Evolutionary conservation across 2,113 vertebrate genomes (phyloP).

Genomic region (Apteryx owenii): DNA sequence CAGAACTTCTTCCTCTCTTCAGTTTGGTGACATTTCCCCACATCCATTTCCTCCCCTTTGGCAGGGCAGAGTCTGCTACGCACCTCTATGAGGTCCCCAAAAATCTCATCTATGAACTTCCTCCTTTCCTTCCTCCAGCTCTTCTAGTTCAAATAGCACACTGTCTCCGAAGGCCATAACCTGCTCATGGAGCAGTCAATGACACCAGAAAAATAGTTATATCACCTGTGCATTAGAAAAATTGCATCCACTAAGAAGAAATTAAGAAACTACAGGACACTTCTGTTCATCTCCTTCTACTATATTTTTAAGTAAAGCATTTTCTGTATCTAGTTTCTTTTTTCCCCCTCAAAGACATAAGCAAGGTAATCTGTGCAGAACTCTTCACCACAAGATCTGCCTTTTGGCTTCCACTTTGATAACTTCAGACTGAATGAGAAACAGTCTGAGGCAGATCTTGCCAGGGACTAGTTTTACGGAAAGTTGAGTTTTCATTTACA

Average conservation of each 20-base stretch:
- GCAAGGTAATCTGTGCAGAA: neutral
- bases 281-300: neutral
- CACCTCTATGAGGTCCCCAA: neutral
- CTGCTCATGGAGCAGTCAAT: neutral
- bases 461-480: too few species aligned
- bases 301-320: neutral
- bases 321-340: neutral
- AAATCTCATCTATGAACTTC: neutral
- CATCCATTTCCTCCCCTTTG: neutral
- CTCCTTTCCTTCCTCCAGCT: neutral
- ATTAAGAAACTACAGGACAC: neutral
- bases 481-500: neutral
- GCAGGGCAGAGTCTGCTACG: neutral
- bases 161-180: neutral
- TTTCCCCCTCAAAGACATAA: neutral
- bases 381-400: neutral
- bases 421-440: neutral
- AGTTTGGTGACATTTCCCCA: neutral
- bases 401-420: neutral
- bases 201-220: neutral
- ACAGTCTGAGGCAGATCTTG: neutral
- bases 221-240: neutral
- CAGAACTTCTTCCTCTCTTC: neutral
- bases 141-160: neutral
- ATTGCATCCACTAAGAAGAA: neutral